Evolutionary conservation across 2,113 vertebrate species (phyloP), one percentile per base, ranked within the genome.

Genomic region (Rhinoderma darwinii): DNA sequence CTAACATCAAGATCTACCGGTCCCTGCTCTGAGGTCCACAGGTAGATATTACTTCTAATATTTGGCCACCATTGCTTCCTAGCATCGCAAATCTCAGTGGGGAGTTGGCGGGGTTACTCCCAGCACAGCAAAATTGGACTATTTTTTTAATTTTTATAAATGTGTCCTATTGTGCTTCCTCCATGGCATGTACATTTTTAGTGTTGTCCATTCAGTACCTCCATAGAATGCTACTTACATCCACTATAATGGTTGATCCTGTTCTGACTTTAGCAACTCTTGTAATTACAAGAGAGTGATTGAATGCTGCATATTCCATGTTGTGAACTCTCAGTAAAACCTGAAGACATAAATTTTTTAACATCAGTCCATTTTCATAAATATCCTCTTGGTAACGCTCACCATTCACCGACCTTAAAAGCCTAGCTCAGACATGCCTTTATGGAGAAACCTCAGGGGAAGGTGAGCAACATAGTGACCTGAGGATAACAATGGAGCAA

Each of bases 291-390:
- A 39, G 9, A 70, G 2, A 32, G 32, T 11, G 7, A 72, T 41
- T 72, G 68, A 39, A 72, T 72, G 68, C 32, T 72, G 20, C 37
- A 72, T 25, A 41, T 72, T 72, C 17, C 35, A 22, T 70, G 66
- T 30, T 70, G 15, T 37, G 68, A 72, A 25, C 9, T 9, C 68
- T 72, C 9, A 2, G 18, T 37, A 12, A 20, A 39, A 72, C 35
- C 18, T 11, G 37, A 72, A 70, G 66, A 72, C 68, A 72, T 72
- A 11, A 11, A 41, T 72, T 72, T 72, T 72, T 72, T 72, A 72
- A 39, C 35, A 72, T 72, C 20, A 72, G 35, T 41, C 20, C 68
- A 41, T 72, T 41, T 72, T 41, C 68, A 72, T 41, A 41, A 39
- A 41, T 72, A 41, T 41, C 37, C 37, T 39, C 37, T 72, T 72